Conservation (phyloP, 2,113 vertebrate genomes). For the Centropus bengalensis region DNA sequence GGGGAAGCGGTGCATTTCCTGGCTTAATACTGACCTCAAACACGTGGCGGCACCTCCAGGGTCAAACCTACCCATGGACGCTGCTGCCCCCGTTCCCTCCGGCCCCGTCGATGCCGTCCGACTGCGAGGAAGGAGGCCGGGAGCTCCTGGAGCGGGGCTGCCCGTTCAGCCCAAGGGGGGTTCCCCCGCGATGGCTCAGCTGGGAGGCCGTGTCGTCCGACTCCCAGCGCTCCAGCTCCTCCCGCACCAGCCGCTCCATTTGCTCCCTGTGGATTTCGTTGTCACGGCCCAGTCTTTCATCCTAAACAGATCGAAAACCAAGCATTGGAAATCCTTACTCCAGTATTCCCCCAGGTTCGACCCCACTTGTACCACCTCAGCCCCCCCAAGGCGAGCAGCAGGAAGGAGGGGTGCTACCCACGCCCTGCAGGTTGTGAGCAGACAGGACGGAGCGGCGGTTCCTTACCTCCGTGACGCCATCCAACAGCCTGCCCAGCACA, state of each 20-base stretch:
- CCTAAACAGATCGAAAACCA: constrained; percentile 68
- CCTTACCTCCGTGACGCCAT: constrained; percentile 90
- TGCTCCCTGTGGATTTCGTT: constrained; percentile 88
- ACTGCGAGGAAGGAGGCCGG: constrained; percentile 87
- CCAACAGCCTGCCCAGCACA: constrained; percentile 88
- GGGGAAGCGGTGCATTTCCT: neutral
- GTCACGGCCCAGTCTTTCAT: constrained; percentile 88
- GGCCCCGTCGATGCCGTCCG: constrained; percentile 81
- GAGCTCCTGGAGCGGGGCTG: constrained; percentile 79
- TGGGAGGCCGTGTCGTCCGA: constrained; percentile 89
- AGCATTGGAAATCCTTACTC: neutral
- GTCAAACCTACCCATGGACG: constrained; percentile 73
- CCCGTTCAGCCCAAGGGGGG: constrained; percentile 67
- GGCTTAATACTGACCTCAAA: neutral
- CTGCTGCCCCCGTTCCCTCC: constrained; percentile 55
- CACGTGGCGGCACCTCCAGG: neutral
- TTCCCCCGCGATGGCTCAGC: constrained; percentile 82
- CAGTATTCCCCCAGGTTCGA: neutral
- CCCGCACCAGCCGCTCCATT: constrained; percentile 91
- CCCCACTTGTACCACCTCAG: neutral
- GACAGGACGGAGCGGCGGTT: neutral
- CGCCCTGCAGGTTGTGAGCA: neutral
- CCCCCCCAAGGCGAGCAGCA: neutral
- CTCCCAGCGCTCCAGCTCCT: constrained; percentile 94
- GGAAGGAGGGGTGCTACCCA: neutral